Conservation (phyloP, 2,888 invertebrate species). For the Drosophila barbarae region DNA sequence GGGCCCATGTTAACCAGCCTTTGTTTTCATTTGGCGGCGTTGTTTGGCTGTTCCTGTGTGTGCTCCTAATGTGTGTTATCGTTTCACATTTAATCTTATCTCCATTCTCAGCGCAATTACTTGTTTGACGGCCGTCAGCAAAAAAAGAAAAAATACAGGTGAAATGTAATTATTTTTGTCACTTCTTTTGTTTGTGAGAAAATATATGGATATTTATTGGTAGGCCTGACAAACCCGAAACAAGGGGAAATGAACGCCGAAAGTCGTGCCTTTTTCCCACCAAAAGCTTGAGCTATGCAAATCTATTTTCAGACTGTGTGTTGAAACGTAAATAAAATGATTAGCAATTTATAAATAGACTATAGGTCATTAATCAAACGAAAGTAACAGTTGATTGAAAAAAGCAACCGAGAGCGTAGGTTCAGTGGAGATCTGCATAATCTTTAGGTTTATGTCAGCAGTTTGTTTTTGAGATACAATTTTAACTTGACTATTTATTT, state of each 20-base stretch:
- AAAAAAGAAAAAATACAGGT: slow-evolving; percentile 10
- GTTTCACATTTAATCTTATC: slow-evolving; percentile 59
- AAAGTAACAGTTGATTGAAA: slow-evolving; percentile 13
- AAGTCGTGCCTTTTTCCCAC: slow-evolving; percentile 19
- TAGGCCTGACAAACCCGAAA: too few species aligned
- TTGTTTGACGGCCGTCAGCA: slow-evolving; percentile 30
- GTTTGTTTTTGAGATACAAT: background rate
- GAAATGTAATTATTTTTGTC: slow-evolving; percentile 20
- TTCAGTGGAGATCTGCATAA: background rate
- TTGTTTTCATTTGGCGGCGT: slow-evolving; percentile 18
- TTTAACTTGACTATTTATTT: too few species aligned
- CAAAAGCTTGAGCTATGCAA: slow-evolving; percentile 15
- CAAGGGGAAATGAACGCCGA: background rate
- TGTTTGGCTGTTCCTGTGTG: slow-evolving; percentile 11
- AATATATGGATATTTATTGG: slow-evolving; percentile 22
- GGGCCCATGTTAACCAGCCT: slow-evolving; percentile 18
- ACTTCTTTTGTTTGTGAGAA: slow-evolving; percentile 3
- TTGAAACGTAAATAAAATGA: slow-evolving; percentile 4
- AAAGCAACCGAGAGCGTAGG: slow-evolving; percentile 2
- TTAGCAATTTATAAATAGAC: slow-evolving; percentile 29
- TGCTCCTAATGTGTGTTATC: slow-evolving; percentile 47
- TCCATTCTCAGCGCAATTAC: slow-evolving; percentile 36
- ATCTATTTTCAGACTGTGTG: slow-evolving; percentile 16
- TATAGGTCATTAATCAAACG: slow-evolving; percentile 21
- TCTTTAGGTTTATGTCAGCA: background rate